Conservation (phyloP, 2,797 vertebrate genomes). For the Sebastes oblongus region DNA sequence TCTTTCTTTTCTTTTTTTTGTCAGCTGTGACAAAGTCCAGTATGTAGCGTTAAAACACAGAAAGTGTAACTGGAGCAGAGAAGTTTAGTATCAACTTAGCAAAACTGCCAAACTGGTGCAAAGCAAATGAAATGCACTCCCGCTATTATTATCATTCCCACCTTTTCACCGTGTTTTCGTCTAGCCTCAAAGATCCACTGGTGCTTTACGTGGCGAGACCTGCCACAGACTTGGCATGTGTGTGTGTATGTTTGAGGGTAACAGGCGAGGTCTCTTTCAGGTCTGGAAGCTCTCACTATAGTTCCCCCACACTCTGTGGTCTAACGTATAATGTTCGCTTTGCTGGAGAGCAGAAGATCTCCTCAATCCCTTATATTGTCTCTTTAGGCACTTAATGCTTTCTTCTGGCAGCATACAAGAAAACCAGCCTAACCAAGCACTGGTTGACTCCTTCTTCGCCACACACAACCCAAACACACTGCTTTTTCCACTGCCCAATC, state of each 20-base stretch:
- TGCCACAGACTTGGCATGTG: slow-evolving; percentile 19
- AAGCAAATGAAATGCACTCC: slow-evolving; percentile 43
- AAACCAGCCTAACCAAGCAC: slow-evolving; percentile 11
- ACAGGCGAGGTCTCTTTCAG: slow-evolving; percentile 23
- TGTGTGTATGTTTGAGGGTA: slow-evolving; percentile 26
- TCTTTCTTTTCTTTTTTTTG: slow-evolving; percentile 44
- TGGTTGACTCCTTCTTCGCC: background rate
- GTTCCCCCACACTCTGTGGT: slow-evolving; percentile 33
- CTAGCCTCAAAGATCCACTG: slow-evolving; percentile 36
- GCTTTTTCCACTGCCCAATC: slow-evolving; percentile 46
- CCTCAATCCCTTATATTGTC: background rate
- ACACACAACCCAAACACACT: slow-evolving; percentile 28
- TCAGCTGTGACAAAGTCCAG: slow-evolving; percentile 67
- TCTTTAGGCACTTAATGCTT: slow-evolving; percentile 17
- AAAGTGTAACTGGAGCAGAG: slow-evolving; percentile 47
- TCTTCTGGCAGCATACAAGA: slow-evolving; percentile 13
- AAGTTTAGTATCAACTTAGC: slow-evolving; percentile 54
- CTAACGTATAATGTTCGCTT: slow-evolving; percentile 21
- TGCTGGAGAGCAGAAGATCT: slow-evolving; percentile 9
- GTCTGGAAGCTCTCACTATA: slow-evolving; percentile 60
- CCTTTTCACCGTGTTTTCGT: slow-evolving; percentile 54
- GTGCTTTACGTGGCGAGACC: slow-evolving; percentile 38
- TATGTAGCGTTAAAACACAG: slow-evolving; percentile 44
- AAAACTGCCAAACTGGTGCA: slow-evolving; percentile 46
- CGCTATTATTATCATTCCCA: slow-evolving; percentile 52